Percentiles rank a stretch among this genome's conserved stretches.
These are phyloP conservation scores for Dendrolimus kikuchii DNA, from an alignment of 1,140 invertebrate genomes.

Conservation along the genomic window DNA sequence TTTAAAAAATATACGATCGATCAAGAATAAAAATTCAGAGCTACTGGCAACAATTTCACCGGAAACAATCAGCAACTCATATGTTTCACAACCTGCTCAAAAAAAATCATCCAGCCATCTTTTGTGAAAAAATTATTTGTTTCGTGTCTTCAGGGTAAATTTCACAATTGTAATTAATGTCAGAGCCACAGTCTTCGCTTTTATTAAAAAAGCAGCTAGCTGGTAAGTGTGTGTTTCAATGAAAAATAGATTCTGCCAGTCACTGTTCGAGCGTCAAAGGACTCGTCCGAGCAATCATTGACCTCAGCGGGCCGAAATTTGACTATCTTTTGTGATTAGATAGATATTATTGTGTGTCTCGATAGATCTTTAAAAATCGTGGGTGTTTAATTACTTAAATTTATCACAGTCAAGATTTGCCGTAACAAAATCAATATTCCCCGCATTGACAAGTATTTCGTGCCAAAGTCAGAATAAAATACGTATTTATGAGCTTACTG, in stretches of 20 bases:
- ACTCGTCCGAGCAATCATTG: slow-evolving; percentile 58
- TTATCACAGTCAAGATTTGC: slow-evolving; percentile 1
- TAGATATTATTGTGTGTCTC: slow-evolving; percentile 14
- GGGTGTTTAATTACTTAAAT: slow-evolving; percentile 7
- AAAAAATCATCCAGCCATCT: slow-evolving; percentile 74
- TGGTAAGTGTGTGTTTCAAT: slow-evolving; percentile 76
- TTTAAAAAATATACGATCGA: too few species aligned
- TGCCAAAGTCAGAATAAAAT: slow-evolving; percentile 32
- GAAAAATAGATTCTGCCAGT: slow-evolving; percentile 33
- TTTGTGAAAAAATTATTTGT: slow-evolving; percentile 74
- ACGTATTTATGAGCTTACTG: slow-evolving; percentile 26
- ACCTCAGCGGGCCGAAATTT: slow-evolving; percentile 59
- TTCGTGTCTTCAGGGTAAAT: slow-evolving; percentile 76
- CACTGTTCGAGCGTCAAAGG: slow-evolving; percentile 40
- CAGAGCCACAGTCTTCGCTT: slow-evolving; percentile 95
- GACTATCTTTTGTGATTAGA: slow-evolving; percentile 31
- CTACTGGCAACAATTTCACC: slow-evolving; percentile 46
- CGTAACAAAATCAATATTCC: slow-evolving; percentile 59
- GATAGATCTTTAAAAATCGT: slow-evolving; percentile 8
- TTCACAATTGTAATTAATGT: slow-evolving; percentile 87
- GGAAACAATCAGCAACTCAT: slow-evolving; percentile 66
- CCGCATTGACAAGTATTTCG: slow-evolving; percentile 41
- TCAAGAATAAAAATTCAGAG: background rate
- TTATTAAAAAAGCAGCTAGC: slow-evolving; percentile 95
- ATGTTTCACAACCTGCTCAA: slow-evolving; percentile 71